phyloP scores from a whole-genome alignment of 2,113 vertebrate genomes.

The Proteles cristata region DNA sequence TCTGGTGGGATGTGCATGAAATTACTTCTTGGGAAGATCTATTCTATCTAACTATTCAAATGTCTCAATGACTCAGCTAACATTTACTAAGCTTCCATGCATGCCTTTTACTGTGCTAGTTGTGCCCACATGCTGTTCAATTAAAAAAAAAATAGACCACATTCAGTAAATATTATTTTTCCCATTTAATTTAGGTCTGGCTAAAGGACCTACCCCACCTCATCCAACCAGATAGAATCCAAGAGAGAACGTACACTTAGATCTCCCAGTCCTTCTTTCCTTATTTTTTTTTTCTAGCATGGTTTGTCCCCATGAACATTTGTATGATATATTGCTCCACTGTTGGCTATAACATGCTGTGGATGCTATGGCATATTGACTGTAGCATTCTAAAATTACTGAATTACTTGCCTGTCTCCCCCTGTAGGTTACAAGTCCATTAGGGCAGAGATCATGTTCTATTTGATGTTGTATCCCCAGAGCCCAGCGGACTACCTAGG shows the following conservation, averaged over 20 bases:
- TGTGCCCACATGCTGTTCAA: not conserved
- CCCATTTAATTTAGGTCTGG: slow-evolving; percentile 46
- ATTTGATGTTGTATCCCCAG: not conserved
- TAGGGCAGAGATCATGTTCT: not conserved
- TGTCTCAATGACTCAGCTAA: not conserved
- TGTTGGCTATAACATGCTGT: not conserved
- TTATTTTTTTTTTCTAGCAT: not conserved
- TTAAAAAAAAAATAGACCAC: slow-evolving; percentile 29
- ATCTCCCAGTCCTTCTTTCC: not conserved
- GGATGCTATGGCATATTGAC: not conserved
- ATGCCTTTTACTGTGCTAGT: not conserved
- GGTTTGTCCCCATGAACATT: not conserved
- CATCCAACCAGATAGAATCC: not conserved
- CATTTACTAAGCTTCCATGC: not conserved
- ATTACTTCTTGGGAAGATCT: slow-evolving; percentile 7
- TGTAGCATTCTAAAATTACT: not conserved
- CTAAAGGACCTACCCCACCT: slow-evolving; percentile 7
- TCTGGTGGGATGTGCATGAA: slow-evolving; percentile 12
- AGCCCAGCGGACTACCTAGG: not conserved
- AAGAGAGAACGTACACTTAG: not conserved
- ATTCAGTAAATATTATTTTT: slow-evolving; percentile 7
- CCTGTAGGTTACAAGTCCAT: not conserved
- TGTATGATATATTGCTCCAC: not conserved
- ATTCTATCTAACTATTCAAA: not conserved
- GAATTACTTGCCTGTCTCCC: not conserved